A percentile compares a stretch with the other conserved stretches of the same genome.
These are phyloP conservation scores for Pithys albifrons DNA, from an alignment of 2,113 vertebrate species.

Conservation along the genomic window DNA sequence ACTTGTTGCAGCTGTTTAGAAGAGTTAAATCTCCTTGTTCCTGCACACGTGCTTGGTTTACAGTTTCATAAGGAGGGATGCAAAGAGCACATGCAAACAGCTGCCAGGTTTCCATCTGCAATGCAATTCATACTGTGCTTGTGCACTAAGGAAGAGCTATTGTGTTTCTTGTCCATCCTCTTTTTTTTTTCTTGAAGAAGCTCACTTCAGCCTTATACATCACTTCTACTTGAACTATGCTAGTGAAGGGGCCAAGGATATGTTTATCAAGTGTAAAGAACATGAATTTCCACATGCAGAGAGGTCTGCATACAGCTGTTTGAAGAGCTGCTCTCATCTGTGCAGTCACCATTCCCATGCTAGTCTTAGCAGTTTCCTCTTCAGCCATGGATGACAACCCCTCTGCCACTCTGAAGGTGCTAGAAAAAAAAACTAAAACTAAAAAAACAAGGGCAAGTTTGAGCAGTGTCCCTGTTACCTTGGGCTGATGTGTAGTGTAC, in stretches of 20 bases:
- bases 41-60: conserved; percentile 4
- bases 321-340: background rate
- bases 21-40: background rate
- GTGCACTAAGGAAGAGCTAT: background rate
- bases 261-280: background rate
- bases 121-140: background rate
- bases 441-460: background rate
- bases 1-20: conserved; percentile 1
- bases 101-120: background rate
- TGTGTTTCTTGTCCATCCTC: background rate
- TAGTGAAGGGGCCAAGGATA: background rate
- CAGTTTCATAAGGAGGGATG: background rate
- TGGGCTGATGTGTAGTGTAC: rapidly evolving
- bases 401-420: background rate
- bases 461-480: background rate
- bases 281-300: background rate
- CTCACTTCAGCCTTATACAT: background rate
- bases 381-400: background rate
- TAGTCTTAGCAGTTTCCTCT: background rate
- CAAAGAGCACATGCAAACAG: background rate
- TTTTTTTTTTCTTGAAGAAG: background rate
- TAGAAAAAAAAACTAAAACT: background rate
- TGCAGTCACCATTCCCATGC: background rate
- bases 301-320: background rate
- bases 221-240: background rate